Base-by-base conservation (phyloP, 1,140 invertebrate species). In the Akabosia matsudoensis region DNA sequence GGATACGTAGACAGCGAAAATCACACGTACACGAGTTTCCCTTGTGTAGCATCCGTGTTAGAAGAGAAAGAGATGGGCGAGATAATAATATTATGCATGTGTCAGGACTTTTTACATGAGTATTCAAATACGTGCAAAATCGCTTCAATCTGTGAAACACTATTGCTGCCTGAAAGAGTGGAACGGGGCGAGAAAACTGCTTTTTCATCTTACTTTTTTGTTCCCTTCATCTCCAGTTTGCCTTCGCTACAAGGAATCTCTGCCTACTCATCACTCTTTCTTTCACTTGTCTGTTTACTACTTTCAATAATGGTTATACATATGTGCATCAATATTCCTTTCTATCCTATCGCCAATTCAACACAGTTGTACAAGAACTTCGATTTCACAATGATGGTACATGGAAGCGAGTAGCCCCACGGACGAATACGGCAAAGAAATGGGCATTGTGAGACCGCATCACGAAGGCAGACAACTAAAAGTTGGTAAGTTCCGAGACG, bases 91-190 rank as follows among this genome's bases (percentile, higher is more conserved):
- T n/a, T n/a, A 67, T 30, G 61, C 61, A 67, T 67, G 31, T 67
- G 61, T 67, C 61, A 67, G 61, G 61, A 30, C 61, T 67, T 67
- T n/a, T 67, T 67, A 67, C 61, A 67, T 30, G 61, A 67, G 61
- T 67, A 24, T 67, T 67, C 26, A 67, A 67, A 67, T 79, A 79
- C 78, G 78, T 79, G 78, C 73, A 70, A 79, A 79, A 79, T 79
- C 78, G 61, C 77, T 74, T 79, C 78, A 79, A 79, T 79, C 75
- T 74, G 34, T 70, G 73, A 61, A 51, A 61, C 74, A 74, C 70
- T 73, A 79, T 79, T 79, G 71, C 78, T 74, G 74, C 76, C 33
- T 52, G 70, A 37, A 70, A 77, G 73, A 64, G 67, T 28, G 56
- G 70, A 76, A 70, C 30, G 24, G 54, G 28, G 45, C 37, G 75